These are phyloP conservation scores for Typhlomys cinereus DNA, from an alignment of 2,113 vertebrate genomes.

Conservation along the genomic window DNA sequence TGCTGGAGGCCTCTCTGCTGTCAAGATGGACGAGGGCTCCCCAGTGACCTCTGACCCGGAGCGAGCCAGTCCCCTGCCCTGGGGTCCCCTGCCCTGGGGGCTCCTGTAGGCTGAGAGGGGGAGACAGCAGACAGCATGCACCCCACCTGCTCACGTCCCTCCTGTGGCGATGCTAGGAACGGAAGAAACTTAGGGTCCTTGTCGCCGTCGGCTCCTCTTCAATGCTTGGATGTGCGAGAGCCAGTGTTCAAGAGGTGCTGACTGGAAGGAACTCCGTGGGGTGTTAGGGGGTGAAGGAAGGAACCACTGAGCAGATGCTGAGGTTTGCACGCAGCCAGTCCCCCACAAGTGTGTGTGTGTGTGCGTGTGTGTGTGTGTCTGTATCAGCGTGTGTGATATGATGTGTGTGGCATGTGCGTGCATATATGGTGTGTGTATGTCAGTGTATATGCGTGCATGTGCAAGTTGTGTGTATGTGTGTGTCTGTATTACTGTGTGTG, in stretches of 20 bases:
- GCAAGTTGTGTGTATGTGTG: no score
- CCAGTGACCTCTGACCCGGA: neutral
- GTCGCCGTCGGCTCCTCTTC: neutral
- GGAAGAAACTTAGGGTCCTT: neutral
- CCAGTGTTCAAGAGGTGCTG: neutral
- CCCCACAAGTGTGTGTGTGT: no score
- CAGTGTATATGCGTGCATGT: no score
- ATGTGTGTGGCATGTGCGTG: no score
- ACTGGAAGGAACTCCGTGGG: neutral
- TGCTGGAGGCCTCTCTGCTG: neutral
- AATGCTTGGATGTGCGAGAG: neutral
- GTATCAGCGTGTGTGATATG: no score
- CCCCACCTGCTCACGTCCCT: neutral
- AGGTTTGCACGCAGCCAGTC: no score
- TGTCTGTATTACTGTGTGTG: no score
- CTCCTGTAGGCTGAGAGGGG: neutral
- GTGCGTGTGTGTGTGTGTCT: no score
- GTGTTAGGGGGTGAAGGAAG: fast-evolving
- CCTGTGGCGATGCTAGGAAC: neutral
- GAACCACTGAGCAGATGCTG: no score
- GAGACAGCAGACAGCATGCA: no score
- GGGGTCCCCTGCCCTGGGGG: neutral
- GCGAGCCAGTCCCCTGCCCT: neutral
- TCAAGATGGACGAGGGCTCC: neutral
- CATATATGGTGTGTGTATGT: no score